Base-by-base conservation (phyloP, 2,113 vertebrate genomes). In the Coregonus clupeaformis region DNA sequence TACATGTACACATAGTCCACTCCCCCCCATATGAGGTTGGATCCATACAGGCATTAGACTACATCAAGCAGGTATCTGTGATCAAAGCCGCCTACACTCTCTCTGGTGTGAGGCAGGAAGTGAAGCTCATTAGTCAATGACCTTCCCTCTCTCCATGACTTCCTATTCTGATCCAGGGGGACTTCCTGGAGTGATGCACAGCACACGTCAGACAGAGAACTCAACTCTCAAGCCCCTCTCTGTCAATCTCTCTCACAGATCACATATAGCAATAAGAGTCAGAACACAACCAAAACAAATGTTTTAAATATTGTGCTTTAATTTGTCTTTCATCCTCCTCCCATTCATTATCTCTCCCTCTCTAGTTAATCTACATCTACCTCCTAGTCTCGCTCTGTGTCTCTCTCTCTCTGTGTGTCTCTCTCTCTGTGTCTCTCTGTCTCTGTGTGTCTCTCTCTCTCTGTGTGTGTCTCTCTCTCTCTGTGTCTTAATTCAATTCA, bases 101-200 rank as follows among this genome's bases (percentile, higher is more conserved):
- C 57, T 16, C n/a, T 60, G 65, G 67, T 27, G 22, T 63, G 36
- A 79, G 85, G 82, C 78, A 74, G 60, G 86, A 91, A 84, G 89
- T 79, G 81, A 91, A 93, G 92, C 90, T 63, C 69, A 80, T 88
- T 92, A 92, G 93, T 91, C 92, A 20, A 91, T 91, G 91, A 91
- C 88, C 90, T 92, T 94, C 69, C 68, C 90, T 93, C 94, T 93
- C 90, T 91, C 91, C 93, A 94, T 92, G 87, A 89, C 92, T 95
- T 95, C 94, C 94, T 94, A 92, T 92, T 27, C 16, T 32, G 27
- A n/a, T 22, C 57, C 18, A 60, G 18, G 20, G n/a, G 92, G 94
- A 94, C 92, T 92, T 95, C 93, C 94, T 92, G 91, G 65, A 36
- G 6, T 13, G 14, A 6, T 2, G 13, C 27, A 67, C 25, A 18